These are phyloP conservation scores for Tryphoninae sp. DNA, from an alignment of 2,888 invertebrate genomes.

Conservation along the genomic window DNA sequence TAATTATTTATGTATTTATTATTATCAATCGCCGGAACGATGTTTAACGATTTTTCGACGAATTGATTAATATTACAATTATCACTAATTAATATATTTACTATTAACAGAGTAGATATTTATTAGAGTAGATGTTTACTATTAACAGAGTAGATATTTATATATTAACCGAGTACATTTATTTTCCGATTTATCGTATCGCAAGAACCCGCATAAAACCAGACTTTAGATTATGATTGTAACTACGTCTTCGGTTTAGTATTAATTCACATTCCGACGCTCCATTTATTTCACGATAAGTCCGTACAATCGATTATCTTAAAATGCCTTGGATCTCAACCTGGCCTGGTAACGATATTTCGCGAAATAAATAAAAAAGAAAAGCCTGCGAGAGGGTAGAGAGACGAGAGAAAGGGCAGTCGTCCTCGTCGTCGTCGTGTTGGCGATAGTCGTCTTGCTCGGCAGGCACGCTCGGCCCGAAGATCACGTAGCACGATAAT, in stretches of 20 bases:
- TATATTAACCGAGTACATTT: no score
- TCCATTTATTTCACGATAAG: neutral
- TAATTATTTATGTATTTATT: no score
- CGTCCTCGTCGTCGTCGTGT: constrained; percentile 47
- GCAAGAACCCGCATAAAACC: no score
- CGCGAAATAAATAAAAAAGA: constrained; percentile 63
- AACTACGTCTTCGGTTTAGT: neutral
- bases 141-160: no score
- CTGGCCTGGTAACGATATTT: constrained; percentile 27
- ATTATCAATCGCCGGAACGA: no score
- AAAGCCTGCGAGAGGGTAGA: constrained; percentile 64
- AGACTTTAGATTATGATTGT: neutral
- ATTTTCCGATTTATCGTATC: no score
- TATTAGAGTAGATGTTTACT: no score
- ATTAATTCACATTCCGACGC: neutral
- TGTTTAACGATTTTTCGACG: no score
- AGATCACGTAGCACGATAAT: constrained; percentile 80
- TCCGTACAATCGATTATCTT: constrained; percentile 32
- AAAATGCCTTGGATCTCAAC: constrained; percentile 13
- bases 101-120: no score
- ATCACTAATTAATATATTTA: no score
- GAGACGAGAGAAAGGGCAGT: constrained; percentile 61
- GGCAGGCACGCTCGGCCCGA: constrained; percentile 69
- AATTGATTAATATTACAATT: no score
- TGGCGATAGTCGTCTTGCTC: constrained; percentile 57